These are phyloP conservation scores for Poeciliopsis retropinna DNA, from an alignment of 2,113 vertebrate genomes.

Conservation along the genomic window DNA sequence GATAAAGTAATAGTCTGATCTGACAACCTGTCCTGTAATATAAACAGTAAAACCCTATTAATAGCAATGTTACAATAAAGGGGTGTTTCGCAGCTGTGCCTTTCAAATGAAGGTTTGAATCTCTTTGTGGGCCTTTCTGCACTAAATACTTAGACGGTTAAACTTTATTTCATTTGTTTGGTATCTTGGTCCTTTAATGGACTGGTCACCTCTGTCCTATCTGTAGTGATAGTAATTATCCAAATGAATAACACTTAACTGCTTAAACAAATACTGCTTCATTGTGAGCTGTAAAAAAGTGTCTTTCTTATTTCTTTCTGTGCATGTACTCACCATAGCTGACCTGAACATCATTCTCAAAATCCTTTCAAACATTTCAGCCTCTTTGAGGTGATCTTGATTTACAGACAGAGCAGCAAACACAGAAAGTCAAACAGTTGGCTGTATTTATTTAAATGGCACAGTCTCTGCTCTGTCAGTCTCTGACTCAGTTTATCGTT, in stretches of 20 bases:
- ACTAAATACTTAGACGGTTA: neutral
- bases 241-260: neutral
- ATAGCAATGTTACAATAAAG: neutral
- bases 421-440: constrained; percentile 32
- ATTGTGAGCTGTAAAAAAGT: constrained; percentile 11
- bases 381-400: constrained; percentile 36
- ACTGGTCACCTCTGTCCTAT: neutral
- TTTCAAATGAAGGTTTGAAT: no score
- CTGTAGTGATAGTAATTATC: neutral
- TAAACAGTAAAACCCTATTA: neutral
- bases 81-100: no score
- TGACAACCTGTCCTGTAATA: neutral
- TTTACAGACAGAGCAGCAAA: constrained; percentile 37
- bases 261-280: neutral
- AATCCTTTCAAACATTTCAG: constrained; percentile 45
- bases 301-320: neutral
- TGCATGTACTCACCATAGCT: neutral
- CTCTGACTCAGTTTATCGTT: constrained; percentile 13
- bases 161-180: neutral
- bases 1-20: neutral
- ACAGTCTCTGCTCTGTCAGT: constrained; percentile 31
- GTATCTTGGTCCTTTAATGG: neutral
- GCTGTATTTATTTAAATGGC: constrained; percentile 42
- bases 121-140: no score
- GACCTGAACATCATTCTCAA: constrained; percentile 32